Conservation (phyloP, 1,140 invertebrate genomes). For the Heliconius hermathena region DNA sequence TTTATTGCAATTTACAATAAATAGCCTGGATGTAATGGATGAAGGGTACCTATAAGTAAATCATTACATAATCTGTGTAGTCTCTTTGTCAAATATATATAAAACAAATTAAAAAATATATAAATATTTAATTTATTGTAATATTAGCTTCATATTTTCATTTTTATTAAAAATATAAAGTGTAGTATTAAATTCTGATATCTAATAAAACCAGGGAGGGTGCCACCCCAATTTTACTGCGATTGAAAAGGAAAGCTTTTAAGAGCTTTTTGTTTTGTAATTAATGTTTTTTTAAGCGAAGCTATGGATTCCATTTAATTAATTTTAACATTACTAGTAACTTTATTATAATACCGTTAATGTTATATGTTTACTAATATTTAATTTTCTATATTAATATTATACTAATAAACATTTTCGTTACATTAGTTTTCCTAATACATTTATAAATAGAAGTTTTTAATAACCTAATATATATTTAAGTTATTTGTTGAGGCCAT, state of each 20-base stretch:
- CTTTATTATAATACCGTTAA: neutral
- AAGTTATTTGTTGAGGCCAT: too few relatives aligned
- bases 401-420: too few relatives aligned
- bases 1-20: too few relatives aligned
- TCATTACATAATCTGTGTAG: neutral
- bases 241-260: slow-evolving; percentile 78
- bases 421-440: too few relatives aligned
- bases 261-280: slow-evolving; percentile 80
- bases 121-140: slow-evolving; percentile 6
- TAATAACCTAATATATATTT: too few relatives aligned
- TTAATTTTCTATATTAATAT: too few relatives aligned
- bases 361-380: neutral
- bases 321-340: slow-evolving; percentile 11
- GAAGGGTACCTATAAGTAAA: too few relatives aligned
- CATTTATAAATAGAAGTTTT: too few relatives aligned
- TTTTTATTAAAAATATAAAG: slow-evolving; percentile 28
- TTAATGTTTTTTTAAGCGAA: slow-evolving; percentile 60
- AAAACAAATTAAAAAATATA: neutral
- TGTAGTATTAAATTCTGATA: slow-evolving; percentile 61
- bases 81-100: neutral
- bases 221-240: slow-evolving; percentile 70
- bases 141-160: neutral
- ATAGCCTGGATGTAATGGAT: too few relatives aligned
- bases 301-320: slow-evolving; percentile 31
- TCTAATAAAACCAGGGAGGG: slow-evolving; percentile 72